Evolutionary conservation across 2,113 vertebrate species (phyloP), one percentile per base, ranked within the genome.

Genomic region (Oreochromis niloticus): DNA sequence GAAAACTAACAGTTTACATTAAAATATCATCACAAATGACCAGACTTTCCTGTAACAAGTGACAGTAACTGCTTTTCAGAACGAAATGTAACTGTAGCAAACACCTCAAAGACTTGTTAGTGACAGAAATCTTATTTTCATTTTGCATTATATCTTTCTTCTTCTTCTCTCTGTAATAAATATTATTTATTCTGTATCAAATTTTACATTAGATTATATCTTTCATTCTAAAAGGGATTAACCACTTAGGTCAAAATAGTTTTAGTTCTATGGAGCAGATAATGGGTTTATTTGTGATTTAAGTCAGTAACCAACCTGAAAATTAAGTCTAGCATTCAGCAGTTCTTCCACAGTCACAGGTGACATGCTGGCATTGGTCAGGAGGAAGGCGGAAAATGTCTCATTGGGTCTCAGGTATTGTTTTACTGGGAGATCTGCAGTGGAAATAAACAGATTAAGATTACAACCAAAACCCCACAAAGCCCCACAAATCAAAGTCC

Each of bases 351-450:
- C 93, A 63, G 93, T 86, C 3, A 5, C 75, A 1, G 94, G 89
- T 0, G 96, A 71, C 80, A 98, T 86, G 11, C 94, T 96, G 5
- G 91, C 82, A 48, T 97, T 97, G 75, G 91, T 93, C 81, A 82
- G 86, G 19, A 98, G 95, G 91, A 97, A 97, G 48, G 30, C 83
- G 0, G 97, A 97, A 91, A 98, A 97, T 0, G 93, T 97, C 85
- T 97, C 95, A 32, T 96, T 90, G 87, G 93, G 5, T 43, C 59
- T 93, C 50, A 95, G 89, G 81, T 95, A 96, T 17, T 94, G 93
- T 54, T 75, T 85, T 4, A 97, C 94, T 1, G 91, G 92, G 39
- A 92, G 50, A 83, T 95, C 97, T 98, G 54, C 11, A 83, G n/a
- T 4, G 57, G 5, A 90, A 88, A 89, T 27, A 80, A 4, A 73